Evolutionary conservation across 2,113 vertebrate species (phyloP).

Genomic region (Prunella fulvescens): DNA sequence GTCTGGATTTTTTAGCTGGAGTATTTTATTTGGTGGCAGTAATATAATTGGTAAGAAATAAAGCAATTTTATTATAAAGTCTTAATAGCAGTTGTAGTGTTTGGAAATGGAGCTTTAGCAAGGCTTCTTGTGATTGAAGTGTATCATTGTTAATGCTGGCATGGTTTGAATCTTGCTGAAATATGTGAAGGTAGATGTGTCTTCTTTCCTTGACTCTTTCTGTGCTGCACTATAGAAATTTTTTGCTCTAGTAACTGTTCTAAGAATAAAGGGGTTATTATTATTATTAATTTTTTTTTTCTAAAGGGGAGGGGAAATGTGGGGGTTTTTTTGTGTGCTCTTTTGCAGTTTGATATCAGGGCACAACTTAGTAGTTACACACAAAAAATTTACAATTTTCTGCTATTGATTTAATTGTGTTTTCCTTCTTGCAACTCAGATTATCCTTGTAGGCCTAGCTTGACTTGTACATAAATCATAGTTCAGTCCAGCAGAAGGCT

Average conservation of each 20-base stretch:
- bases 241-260: not conserved
- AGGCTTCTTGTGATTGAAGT: not conserved
- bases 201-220: not conserved
- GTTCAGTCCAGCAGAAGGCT: not conserved
- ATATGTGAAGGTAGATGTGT: not conserved
- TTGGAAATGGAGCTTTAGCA: not conserved
- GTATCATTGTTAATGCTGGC: not conserved
- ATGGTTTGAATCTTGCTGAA: constrained; percentile 21
- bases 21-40: not conserved
- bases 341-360: not conserved
- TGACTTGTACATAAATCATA: not conserved
- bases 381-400: not conserved
- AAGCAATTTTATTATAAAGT: not conserved
- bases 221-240: not conserved
- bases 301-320: not conserved
- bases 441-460: not conserved
- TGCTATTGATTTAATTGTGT: not conserved
- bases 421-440: not conserved
- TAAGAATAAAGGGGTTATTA: not conserved
- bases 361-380: not conserved
- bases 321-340: not conserved
- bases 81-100: not conserved
- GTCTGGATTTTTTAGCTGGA: not conserved
- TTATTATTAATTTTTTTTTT: not conserved
- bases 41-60: not conserved